Evolutionary conservation across 2,888 invertebrate genomes (phyloP).

Genomic region (Noctua comes): DNA sequence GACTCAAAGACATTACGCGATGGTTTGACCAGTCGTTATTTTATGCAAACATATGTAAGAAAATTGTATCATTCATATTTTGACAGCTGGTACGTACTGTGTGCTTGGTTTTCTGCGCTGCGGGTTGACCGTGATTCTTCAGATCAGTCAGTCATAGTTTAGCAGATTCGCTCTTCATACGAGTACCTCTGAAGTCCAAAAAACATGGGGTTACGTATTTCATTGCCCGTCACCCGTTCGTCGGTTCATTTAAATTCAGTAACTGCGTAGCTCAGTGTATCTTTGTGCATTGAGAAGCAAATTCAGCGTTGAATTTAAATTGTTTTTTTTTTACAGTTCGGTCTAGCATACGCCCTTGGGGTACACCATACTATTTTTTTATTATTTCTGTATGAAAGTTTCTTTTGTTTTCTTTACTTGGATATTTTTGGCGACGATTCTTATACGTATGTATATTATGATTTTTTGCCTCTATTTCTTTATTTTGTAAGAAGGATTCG

Average conservation of each 20-base stretch:
- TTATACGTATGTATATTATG: neutral
- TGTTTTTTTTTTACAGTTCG: neutral
- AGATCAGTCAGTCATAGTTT: neutral
- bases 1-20: slow-evolving; percentile 55
- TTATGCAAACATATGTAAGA: slow-evolving; percentile 28
- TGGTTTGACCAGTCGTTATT: slow-evolving; percentile 20
- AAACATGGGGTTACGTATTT: slow-evolving; percentile 1
- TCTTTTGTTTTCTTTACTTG: neutral
- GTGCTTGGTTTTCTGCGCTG: neutral
- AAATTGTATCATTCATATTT: slow-evolving; percentile 42
- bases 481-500: neutral
- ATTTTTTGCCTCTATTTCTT: neutral
- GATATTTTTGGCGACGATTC: neutral
- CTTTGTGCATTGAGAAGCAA: neutral
- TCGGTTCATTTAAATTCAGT: neutral
- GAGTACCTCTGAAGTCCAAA: neutral
- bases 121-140: neutral
- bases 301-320: neutral
- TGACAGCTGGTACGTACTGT: neutral
- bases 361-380: neutral
- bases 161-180: neutral
- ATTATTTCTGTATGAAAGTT: neutral
- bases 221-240: neutral
- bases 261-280: neutral
- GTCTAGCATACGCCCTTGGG: neutral